phyloP scores from a whole-genome alignment of 2,888 invertebrate genomes.

The Eupithecia exiguata region DNA sequence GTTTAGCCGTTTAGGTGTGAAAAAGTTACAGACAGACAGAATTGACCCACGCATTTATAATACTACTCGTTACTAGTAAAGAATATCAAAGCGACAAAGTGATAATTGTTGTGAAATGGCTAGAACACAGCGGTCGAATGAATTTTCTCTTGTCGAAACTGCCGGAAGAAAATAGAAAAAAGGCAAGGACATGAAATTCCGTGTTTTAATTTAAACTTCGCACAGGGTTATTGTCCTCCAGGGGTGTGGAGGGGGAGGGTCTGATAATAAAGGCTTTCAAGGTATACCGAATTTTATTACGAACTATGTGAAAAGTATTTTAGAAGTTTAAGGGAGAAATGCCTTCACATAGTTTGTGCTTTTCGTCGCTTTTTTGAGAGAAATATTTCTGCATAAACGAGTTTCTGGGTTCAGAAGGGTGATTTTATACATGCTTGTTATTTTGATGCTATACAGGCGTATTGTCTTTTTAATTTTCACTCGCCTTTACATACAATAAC shows the following conservation, averaged over 20 bases:
- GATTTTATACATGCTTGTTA: neutral
- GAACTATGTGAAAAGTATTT: slow-evolving; percentile 29
- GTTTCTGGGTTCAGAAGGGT: neutral
- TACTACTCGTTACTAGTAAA: neutral
- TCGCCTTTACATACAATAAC: neutral
- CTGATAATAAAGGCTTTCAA: slow-evolving; percentile 34
- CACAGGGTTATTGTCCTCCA: slow-evolving; percentile 44
- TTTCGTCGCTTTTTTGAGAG: slow-evolving; percentile 8
- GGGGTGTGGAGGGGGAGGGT: slow-evolving; percentile 30
- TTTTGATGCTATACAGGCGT: too few species aligned
- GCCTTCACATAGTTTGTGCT: slow-evolving; percentile 8
- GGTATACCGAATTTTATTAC: slow-evolving; percentile 40
- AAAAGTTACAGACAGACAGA: neutral
- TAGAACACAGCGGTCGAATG: slow-evolving; percentile 25
- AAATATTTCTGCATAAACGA: neutral
- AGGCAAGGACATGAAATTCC: slow-evolving; percentile 37
- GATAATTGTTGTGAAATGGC: slow-evolving; percentile 3
- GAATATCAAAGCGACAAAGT: neutral
- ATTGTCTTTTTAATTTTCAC: neutral
- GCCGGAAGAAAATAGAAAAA: slow-evolving; percentile 42
- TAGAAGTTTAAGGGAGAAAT: slow-evolving; percentile 17
- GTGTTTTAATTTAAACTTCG: slow-evolving; percentile 48
- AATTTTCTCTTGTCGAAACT: slow-evolving; percentile 38
- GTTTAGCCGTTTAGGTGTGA: too few species aligned
- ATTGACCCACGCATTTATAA: neutral